Evolutionary conservation across 1,140 invertebrate species (phyloP).

Genomic region (Saccostrea cuccullata): DNA sequence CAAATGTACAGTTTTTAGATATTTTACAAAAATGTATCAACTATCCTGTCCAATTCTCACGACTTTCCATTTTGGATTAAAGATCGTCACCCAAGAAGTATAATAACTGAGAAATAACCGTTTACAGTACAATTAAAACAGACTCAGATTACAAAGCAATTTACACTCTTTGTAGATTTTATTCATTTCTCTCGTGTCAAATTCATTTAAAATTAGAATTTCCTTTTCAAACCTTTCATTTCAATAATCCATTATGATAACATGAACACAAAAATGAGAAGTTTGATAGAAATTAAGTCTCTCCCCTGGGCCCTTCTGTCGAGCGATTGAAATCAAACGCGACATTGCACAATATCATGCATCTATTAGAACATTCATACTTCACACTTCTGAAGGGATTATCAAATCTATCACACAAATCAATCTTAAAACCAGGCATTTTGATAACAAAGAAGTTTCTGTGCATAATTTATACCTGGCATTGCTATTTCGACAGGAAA

Average conservation of each 20-base stretch:
- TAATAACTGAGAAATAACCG: constrained; percentile 3
- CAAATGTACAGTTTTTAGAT: too few species aligned
- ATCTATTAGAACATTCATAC: constrained; percentile 21
- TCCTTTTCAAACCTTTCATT: constrained; percentile 11
- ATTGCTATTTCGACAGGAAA: constrained; percentile 19
- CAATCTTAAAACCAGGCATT: constrained; percentile 16
- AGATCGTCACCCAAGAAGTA: neutral
- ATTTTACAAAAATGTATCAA: too few species aligned
- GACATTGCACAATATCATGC: constrained; percentile 20
- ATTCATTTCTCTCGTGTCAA: constrained; percentile 15
- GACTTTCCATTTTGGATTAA: neutral
- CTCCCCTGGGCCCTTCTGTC: neutral
- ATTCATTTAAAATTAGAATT: constrained; percentile 31
- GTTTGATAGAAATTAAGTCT: constrained; percentile 26
- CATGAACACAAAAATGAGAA: constrained; percentile 15
- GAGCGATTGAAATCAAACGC: constrained; percentile 32
- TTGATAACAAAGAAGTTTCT: constrained; percentile 34
- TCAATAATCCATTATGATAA: constrained; percentile 11
- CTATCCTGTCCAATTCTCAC: neutral
- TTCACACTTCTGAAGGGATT: constrained; percentile 26
- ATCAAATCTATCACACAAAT: constrained; percentile 29
- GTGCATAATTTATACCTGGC: neutral
- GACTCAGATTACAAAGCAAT: neutral
- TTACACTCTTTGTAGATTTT: neutral
- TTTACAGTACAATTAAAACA: neutral